Evolutionary conservation across 2,797 vertebrate genomes (phyloP).

Genomic region (Rhinatrema bivittatum): DNA sequence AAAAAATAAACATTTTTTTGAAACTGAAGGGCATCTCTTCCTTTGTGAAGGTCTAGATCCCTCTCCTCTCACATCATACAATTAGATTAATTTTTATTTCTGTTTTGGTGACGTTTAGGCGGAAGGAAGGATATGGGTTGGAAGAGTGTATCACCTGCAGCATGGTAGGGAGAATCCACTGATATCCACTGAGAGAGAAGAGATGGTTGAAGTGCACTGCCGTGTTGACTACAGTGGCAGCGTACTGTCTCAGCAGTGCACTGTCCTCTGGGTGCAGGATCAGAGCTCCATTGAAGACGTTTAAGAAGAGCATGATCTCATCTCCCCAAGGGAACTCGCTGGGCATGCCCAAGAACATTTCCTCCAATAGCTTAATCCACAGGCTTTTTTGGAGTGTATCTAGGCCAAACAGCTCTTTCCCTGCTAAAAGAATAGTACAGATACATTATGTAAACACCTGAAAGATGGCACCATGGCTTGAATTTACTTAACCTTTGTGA

Average conservation of each 20-base stretch:
- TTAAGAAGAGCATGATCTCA: slow-evolving; percentile 97
- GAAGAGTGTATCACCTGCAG: slow-evolving; percentile 91
- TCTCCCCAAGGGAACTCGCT: slow-evolving; percentile 97
- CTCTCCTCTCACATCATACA: too few relatives aligned
- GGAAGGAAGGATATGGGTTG: too few relatives aligned
- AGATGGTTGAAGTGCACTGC: slow-evolving; percentile 97
- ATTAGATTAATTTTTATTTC: too few relatives aligned
- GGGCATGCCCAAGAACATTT: slow-evolving; percentile 98
- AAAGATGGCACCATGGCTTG: too few relatives aligned
- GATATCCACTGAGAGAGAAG: slow-evolving; percentile 95
- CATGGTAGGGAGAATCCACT: slow-evolving; percentile 98
- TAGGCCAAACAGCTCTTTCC: slow-evolving; percentile 92
- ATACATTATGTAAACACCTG: too few relatives aligned
- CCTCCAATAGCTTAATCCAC: slow-evolving; percentile 96
- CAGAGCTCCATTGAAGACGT: slow-evolving; percentile 91
- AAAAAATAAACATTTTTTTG: too few relatives aligned
- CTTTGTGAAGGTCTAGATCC: too few relatives aligned
- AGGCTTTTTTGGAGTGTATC: slow-evolving; percentile 96
- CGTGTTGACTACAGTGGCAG: slow-evolving; percentile 94
- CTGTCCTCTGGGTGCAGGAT: slow-evolving; percentile 95
- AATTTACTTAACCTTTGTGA: too few relatives aligned
- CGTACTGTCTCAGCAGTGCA: slow-evolving; percentile 87
- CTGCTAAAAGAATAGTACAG: slow-evolving; percentile 43
- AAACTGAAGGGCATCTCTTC: too few relatives aligned
- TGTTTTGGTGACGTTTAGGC: too few relatives aligned